Evolutionary conservation across 1,140 invertebrate genomes (phyloP).

Genomic region (Limonius californicus): DNA sequence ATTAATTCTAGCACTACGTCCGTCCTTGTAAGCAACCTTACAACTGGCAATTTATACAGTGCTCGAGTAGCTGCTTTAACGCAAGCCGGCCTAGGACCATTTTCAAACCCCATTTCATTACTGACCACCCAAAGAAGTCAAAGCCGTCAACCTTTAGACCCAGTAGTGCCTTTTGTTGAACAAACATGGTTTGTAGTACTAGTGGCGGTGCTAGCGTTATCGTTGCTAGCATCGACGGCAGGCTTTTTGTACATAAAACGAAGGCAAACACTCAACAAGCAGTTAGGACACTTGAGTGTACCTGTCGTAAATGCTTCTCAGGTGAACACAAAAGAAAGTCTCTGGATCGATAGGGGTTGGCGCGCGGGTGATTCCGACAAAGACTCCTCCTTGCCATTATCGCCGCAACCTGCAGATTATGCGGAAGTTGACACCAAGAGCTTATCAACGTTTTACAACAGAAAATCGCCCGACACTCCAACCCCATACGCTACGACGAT

Average conservation of each 20-base stretch:
- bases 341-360: constrained; percentile 76
- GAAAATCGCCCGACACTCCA: constrained; percentile 63
- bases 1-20: constrained; percentile 70
- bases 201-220: constrained; percentile 64
- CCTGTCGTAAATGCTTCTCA: constrained; percentile 63
- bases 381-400: constrained; percentile 50
- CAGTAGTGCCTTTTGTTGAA: constrained; percentile 51
- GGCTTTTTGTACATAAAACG: constrained; percentile 60
- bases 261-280: constrained; percentile 59
- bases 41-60: constrained; percentile 64
- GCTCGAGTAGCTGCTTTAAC: constrained; percentile 72
- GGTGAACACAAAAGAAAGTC: constrained; percentile 64
- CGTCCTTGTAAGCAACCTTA: constrained; percentile 68
- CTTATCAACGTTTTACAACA: constrained; percentile 77
- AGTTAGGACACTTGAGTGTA: constrained; percentile 62
- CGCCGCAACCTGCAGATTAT: constrained; percentile 58
- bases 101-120: constrained; percentile 56
- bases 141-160: constrained; percentile 42
- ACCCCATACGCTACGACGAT: constrained; percentile 84
- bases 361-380: constrained; percentile 63
- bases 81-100: constrained; percentile 64
- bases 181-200: constrained; percentile 76
- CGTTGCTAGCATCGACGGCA: constrained; percentile 62
- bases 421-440: constrained; percentile 72
- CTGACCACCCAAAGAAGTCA: constrained; percentile 40